A percentile compares a stretch with the other conserved stretches of the same genome.
Evolutionary conservation across 2,888 invertebrate genomes (phyloP).

Genomic region (Lucinisca nassula): DNA sequence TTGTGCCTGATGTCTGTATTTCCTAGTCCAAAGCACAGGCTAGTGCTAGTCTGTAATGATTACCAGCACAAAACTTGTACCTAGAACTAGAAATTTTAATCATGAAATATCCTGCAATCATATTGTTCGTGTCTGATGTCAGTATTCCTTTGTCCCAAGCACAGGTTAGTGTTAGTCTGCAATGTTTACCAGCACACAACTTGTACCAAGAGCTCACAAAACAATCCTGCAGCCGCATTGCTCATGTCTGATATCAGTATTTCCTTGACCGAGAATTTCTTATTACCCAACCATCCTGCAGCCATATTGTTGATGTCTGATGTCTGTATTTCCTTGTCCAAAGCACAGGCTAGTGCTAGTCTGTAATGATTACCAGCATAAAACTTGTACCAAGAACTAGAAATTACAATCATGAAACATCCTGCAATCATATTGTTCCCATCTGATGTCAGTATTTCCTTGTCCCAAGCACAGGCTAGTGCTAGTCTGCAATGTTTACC

Average conservation of each 20-base stretch:
- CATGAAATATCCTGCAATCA: too few species aligned
- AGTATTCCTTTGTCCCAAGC: too few species aligned
- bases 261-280: too few species aligned
- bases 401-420: neutral
- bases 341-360: neutral
- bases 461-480: neutral
- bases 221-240: too few species aligned
- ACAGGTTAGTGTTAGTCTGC: too few species aligned
- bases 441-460: neutral
- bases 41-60: neutral
- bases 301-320: too few species aligned
- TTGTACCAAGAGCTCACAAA: too few species aligned
- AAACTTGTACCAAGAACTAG: neutral
- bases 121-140: too few species aligned
- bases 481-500: neutral
- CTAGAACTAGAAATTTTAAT: conserved; percentile 2
- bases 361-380: neutral
- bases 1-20: too few species aligned
- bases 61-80: neutral
- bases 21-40: neutral
- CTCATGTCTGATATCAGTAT: too few species aligned
- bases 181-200: too few species aligned
- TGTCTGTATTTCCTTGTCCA: neutral
- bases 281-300: too few species aligned
- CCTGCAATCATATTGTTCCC: neutral